These are phyloP conservation scores for human (Homo sapiens) DNA, from an alignment of 2,113 vertebrate species.

Conservation along the genomic window GRCh38 chr1:26469001-26469500, in stretches of 20 bases:
- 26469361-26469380: not conserved
- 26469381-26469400: not conserved
- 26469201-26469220: slow-evolving; percentile 69
- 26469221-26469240: slow-evolving; percentile 78
- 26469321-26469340: not conserved
- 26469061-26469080: slow-evolving; percentile 90
- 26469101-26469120: slow-evolving; percentile 80
- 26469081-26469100: slow-evolving; percentile 92
- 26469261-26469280: slow-evolving; percentile 33
- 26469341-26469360: not conserved
- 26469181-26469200: slow-evolving; percentile 67
- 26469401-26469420: not conserved
- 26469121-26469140: slow-evolving; percentile 82
- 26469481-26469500: not conserved
- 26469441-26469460: slow-evolving; percentile 21
- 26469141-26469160: slow-evolving; percentile 72
- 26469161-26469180: slow-evolving; percentile 69
- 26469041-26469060: slow-evolving; percentile 91
- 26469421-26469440: not conserved
- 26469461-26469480: not conserved
- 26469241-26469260: slow-evolving; percentile 72
- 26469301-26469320: not conserved
- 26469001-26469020: slow-evolving; percentile 84
- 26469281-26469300: not conserved
- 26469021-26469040: slow-evolving; percentile 86